Evolutionary conservation across 2,888 invertebrate species (phyloP).

Genomic region (Nemoura dubitans): DNA sequence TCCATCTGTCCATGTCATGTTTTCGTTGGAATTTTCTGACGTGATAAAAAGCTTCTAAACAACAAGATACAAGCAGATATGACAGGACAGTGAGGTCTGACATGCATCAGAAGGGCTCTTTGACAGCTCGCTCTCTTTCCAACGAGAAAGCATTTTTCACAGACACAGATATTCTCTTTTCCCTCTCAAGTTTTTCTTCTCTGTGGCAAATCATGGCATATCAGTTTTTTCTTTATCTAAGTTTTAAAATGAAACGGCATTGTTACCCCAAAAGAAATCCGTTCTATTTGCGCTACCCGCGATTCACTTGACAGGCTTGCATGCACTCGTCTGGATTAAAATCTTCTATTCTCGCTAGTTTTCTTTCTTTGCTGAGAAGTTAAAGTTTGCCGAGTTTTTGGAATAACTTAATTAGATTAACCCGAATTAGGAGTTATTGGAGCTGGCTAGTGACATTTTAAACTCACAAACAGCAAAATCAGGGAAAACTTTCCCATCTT

Average conservation of each 20-base stretch:
- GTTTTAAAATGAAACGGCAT: slow-evolving; percentile 23
- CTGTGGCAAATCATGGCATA: slow-evolving; percentile 29
- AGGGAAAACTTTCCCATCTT: slow-evolving; percentile 1
- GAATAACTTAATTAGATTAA: slow-evolving; percentile 45
- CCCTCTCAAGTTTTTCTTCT: slow-evolving; percentile 7
- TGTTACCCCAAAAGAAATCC: not conserved
- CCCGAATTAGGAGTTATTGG: slow-evolving; percentile 32
- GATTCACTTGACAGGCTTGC: not conserved
- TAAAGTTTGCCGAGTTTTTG: slow-evolving; percentile 36
- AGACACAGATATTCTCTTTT: not conserved
- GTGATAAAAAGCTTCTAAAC: slow-evolving; percentile 39
- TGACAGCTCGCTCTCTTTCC: slow-evolving; percentile 14
- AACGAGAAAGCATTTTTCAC: slow-evolving; percentile 9
- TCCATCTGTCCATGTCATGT: slow-evolving; percentile 42
- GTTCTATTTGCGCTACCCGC: not conserved
- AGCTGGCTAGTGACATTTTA: slow-evolving; percentile 1
- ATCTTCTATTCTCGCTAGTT: slow-evolving; percentile 30
- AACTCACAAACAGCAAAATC: slow-evolving; percentile 9
- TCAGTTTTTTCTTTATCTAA: slow-evolving; percentile 27
- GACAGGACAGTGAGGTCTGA: slow-evolving; percentile 29
- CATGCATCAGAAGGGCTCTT: slow-evolving; percentile 33
- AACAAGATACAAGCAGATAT: slow-evolving; percentile 30
- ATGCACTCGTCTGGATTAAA: slow-evolving; percentile 41
- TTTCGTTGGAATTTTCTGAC: slow-evolving; percentile 39
- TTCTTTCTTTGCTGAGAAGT: not conserved